Conservation (phyloP, 2,888 invertebrate genomes). For the Chesias legatella region DNA sequence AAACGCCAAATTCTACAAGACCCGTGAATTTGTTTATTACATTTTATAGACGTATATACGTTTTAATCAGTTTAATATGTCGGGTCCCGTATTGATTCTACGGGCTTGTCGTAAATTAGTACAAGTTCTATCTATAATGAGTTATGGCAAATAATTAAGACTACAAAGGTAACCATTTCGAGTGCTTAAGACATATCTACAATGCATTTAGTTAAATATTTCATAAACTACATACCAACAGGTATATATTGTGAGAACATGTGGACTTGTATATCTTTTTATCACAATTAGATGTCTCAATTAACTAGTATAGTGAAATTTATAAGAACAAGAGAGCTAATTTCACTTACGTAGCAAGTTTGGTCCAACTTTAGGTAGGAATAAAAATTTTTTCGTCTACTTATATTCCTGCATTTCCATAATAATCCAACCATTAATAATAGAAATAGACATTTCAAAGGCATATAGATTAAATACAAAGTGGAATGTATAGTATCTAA, state of each 20-base stretch:
- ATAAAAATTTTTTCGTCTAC: conserved; percentile 39
- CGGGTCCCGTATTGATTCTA: too few species aligned
- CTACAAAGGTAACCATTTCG: too few species aligned
- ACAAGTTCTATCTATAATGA: too few species aligned
- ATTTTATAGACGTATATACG: too few species aligned
- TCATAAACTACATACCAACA: background rate
- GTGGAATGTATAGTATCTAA: conserved; percentile 75
- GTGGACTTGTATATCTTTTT: conserved; percentile 19
- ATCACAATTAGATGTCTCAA: conserved; percentile 23
- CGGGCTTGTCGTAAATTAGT: too few species aligned
- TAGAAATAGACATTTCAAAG: conserved; percentile 64
- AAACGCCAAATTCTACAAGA: too few species aligned
- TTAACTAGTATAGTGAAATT: conserved; percentile 27
- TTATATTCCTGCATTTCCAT: conserved; percentile 31
- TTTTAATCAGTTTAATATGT: too few species aligned
- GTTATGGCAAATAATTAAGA: too few species aligned
- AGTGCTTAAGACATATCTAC: too few species aligned
- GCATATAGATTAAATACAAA: conserved; percentile 67
- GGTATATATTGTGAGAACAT: conserved; percentile 10
- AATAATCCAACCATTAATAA: conserved; percentile 42
- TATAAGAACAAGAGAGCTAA: conserved; percentile 56
- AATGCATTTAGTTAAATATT: too few species aligned
- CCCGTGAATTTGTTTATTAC: too few species aligned
- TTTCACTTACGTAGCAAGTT: conserved; percentile 45
- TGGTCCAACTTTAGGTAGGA: conserved; percentile 62